Conservation (phyloP, 2,797 vertebrate species). For the Garrulus glandarius region DNA sequence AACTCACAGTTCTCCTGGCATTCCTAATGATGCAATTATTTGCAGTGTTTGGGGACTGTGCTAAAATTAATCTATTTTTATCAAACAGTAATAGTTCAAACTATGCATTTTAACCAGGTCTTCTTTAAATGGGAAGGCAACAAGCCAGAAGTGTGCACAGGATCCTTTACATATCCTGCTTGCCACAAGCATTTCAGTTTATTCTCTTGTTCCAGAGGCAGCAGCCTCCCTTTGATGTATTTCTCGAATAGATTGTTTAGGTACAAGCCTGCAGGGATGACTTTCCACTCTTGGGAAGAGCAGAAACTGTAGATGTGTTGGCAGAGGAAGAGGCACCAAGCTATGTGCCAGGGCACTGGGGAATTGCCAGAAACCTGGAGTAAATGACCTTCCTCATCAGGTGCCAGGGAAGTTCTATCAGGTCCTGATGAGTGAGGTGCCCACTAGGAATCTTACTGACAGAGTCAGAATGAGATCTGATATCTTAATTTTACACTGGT, state of each 20-base stretch:
- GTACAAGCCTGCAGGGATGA: neutral
- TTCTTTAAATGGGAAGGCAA: neutral
- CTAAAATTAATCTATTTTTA: neutral
- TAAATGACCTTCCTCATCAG: neutral
- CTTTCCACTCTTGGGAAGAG: neutral
- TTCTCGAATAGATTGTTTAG: neutral
- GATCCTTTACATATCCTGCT: neutral
- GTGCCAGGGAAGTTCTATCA: neutral
- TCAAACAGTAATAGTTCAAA: neutral
- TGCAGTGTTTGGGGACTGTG: neutral
- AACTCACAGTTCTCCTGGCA: neutral
- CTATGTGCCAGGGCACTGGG: neutral
- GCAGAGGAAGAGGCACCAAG: neutral
- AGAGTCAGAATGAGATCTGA: neutral
- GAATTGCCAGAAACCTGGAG: neutral
- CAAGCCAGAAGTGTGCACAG: neutral
- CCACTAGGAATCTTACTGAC: neutral
- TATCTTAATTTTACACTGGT: neutral
- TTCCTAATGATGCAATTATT: neutral
- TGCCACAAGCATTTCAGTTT: neutral
- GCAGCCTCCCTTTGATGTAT: neutral
- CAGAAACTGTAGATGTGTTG: neutral
- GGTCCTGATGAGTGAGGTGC: neutral
- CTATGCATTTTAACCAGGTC: neutral
- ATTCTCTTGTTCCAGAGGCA: neutral